These are phyloP conservation scores for Danionella dracula DNA, from an alignment of 2,797 vertebrate species.

Conservation along the genomic window DNA sequence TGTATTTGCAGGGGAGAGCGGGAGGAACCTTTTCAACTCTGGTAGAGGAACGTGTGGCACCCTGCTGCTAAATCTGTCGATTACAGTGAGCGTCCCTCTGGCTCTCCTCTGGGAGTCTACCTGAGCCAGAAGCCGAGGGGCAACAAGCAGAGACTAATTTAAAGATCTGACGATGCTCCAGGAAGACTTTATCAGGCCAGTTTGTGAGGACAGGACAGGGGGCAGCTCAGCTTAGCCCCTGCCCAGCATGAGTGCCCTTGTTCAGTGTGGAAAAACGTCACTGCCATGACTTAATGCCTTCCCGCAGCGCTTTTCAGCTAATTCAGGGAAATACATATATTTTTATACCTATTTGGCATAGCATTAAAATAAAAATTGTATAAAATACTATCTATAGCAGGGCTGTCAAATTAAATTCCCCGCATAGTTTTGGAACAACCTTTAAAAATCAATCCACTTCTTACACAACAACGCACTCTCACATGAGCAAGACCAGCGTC, in stretches of 20 bases:
- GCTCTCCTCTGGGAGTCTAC: slow-evolving; percentile 20
- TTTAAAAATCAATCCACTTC: too few species aligned
- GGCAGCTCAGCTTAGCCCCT: background rate
- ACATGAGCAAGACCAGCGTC: too few species aligned
- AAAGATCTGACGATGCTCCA: slow-evolving; percentile 1
- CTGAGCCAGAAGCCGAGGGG: slow-evolving; percentile 11
- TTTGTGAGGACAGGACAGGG: slow-evolving; percentile 21
- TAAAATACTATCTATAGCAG: background rate
- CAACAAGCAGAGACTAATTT: slow-evolving; percentile 21
- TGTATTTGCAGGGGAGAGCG: slow-evolving; percentile 19
- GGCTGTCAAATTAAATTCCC: too few species aligned
- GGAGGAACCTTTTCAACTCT: slow-evolving; percentile 35
- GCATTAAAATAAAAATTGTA: too few species aligned
- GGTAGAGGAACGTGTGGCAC: slow-evolving; percentile 12
- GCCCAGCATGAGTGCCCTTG: background rate
- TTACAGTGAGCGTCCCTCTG: slow-evolving; percentile 48
- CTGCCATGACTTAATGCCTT: background rate
- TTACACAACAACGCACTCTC: too few species aligned
- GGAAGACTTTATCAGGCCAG: slow-evolving; percentile 18
- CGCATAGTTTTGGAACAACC: too few species aligned
- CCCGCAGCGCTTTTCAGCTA: background rate
- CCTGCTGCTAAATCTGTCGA: slow-evolving; percentile 56
- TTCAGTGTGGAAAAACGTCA: slow-evolving; percentile 4
- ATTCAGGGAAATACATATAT: background rate
- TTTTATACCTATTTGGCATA: too few species aligned